Evolutionary conservation across 2,888 invertebrate genomes (phyloP).

Genomic region (Megastigmus dorsalis): DNA sequence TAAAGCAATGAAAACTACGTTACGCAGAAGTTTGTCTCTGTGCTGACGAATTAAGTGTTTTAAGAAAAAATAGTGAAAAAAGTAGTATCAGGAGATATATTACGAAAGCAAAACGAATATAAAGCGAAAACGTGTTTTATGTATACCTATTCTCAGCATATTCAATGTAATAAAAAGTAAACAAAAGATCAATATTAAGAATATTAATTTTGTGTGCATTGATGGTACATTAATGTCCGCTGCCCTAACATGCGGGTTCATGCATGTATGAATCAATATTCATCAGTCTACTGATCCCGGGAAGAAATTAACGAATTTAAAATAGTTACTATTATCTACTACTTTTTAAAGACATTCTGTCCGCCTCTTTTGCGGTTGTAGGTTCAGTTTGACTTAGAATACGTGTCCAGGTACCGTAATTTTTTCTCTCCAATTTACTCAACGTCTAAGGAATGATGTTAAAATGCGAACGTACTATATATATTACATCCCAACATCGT

Average conservation of each 20-base stretch:
- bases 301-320: constrained; percentile 36
- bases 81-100: constrained; percentile 27
- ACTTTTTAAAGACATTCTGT: no score
- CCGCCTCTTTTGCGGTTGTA: no score
- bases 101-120: constrained; percentile 45
- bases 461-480: no score
- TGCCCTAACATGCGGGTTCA: constrained; percentile 23
- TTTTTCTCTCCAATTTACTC: no score
- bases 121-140: constrained; percentile 48
- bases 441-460: no score
- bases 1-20: constrained; percentile 31
- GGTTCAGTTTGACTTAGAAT: no score
- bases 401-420: no score
- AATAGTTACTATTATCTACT: no score
- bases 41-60: constrained; percentile 54
- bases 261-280: constrained; percentile 22
- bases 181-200: constrained; percentile 65
- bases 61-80: constrained; percentile 47
- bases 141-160: constrained; percentile 59
- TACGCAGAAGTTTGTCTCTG: constrained; percentile 26
- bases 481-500: no score
- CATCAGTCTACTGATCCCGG: constrained; percentile 44
- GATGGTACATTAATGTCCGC: constrained; percentile 67
- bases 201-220: constrained; percentile 70
- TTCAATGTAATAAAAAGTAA: constrained; percentile 64